Evolutionary conservation across 2,113 vertebrate genomes (phyloP).

Genomic region (Heterotis niloticus): DNA sequence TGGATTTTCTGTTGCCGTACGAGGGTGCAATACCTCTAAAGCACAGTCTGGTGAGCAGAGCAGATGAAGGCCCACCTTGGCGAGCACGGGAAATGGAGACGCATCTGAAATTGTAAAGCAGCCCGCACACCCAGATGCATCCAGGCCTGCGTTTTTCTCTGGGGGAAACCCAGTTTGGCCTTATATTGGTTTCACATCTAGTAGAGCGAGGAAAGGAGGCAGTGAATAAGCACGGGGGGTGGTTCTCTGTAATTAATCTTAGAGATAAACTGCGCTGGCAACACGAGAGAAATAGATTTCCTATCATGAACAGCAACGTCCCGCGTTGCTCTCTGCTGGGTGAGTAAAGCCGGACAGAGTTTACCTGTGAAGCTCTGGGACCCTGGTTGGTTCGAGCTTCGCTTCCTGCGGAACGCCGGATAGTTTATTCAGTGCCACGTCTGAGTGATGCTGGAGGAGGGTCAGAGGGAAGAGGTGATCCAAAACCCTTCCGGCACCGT

Average conservation of each 20-base stretch:
- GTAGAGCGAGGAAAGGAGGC: constrained; percentile 46
- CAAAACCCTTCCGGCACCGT: no score
- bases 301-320: constrained; percentile 52
- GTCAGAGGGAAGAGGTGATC: no score
- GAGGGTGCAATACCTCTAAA: constrained; percentile 55
- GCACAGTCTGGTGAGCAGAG: constrained; percentile 42
- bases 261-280: constrained; percentile 56
- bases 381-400: neutral
- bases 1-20: constrained; percentile 47
- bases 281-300: constrained; percentile 64
- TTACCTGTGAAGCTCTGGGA: neutral
- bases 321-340: constrained; percentile 39
- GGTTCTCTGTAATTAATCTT: constrained; percentile 58
- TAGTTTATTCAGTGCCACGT: neutral
- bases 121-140: constrained; percentile 47
- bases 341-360: neutral
- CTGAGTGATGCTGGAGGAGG: neutral
- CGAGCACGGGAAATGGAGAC: constrained; percentile 52
- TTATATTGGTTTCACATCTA: constrained; percentile 67
- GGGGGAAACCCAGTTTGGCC: constrained; percentile 48
- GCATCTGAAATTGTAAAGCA: constrained; percentile 46
- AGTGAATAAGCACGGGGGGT: constrained; percentile 45
- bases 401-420: neutral
- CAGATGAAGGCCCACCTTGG: constrained; percentile 37
- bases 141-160: constrained; percentile 45